phyloP scores from a whole-genome alignment of 2,113 vertebrate species.

The Myrmecophaga tridactyla region DNA sequence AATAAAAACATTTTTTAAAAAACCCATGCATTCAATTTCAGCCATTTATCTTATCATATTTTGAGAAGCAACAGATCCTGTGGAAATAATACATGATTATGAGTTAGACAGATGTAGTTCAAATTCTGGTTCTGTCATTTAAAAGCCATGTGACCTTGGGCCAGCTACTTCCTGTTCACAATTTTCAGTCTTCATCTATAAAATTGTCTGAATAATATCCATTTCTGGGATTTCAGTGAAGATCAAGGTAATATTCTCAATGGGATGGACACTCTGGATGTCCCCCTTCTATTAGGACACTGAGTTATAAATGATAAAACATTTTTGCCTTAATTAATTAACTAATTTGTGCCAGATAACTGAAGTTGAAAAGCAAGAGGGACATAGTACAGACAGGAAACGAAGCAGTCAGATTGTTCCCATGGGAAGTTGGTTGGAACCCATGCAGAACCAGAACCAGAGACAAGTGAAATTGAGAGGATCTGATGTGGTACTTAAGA shows the following conservation, averaged over 20 bases:
- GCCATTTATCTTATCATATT: constrained; percentile 15
- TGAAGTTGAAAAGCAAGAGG: neutral
- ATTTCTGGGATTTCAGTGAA: neutral
- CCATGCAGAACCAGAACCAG: neutral
- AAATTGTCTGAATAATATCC: neutral
- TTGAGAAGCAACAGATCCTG: neutral
- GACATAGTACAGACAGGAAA: neutral
- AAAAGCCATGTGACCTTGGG: neutral
- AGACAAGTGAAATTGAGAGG: neutral
- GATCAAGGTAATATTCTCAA: neutral
- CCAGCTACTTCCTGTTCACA: neutral
- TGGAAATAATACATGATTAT: neutral
- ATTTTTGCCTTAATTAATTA: no score
- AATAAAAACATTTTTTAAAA: no score
- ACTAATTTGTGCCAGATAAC: no score
- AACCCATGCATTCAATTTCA: neutral
- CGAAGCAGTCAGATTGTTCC: neutral
- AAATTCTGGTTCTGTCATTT: neutral
- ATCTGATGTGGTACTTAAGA: neutral
- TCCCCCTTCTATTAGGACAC: neutral
- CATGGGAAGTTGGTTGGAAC: neutral
- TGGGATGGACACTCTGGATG: neutral
- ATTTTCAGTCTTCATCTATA: neutral
- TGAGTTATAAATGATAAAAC: neutral
- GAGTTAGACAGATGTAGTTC: neutral